These are phyloP conservation scores for Latrodectus geometricus DNA, from an alignment of 1,140 invertebrate genomes.

Conservation along the genomic window DNA sequence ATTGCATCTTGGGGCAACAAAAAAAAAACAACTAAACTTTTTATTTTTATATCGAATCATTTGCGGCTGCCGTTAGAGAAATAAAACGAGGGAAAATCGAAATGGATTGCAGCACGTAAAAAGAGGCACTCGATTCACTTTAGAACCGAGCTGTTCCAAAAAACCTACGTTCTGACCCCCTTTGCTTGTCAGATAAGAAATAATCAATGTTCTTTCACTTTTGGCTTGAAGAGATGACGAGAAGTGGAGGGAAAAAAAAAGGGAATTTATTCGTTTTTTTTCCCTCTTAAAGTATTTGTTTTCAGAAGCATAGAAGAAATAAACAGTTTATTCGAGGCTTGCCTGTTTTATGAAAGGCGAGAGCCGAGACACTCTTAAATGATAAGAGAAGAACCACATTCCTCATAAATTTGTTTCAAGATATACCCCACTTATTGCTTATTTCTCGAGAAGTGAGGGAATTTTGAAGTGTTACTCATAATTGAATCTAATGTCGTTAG, in stretches of 20 bases:
- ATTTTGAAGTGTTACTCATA: neutral
- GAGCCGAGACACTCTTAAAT: neutral
- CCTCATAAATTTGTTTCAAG: too few relatives aligned
- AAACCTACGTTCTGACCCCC: neutral
- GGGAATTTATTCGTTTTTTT: neutral
- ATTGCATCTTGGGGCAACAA: too few relatives aligned
- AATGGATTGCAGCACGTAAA: neutral
- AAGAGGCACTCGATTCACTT: neutral
- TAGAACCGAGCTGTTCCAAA: neutral
- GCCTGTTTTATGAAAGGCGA: neutral
- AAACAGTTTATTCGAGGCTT: constrained; percentile 41
- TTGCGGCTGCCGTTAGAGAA: neutral
- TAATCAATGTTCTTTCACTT: constrained; percentile 28
- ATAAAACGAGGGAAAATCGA: neutral
- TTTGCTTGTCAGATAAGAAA: neutral
- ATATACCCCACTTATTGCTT: too few relatives aligned
- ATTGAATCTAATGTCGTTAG: neutral
- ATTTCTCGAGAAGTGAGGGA: too few relatives aligned
- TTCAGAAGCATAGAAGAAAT: constrained; percentile 40
- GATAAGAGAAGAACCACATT: neutral
- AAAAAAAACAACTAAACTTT: too few relatives aligned
- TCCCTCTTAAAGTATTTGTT: constrained; percentile 27
- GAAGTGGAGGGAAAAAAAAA: constrained; percentile 2
- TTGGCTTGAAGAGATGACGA: constrained; percentile 1
- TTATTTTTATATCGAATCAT: too few relatives aligned